phyloP scores from a whole-genome alignment of 1,140 invertebrate genomes.

The Drosophila punjabiensis region DNA sequence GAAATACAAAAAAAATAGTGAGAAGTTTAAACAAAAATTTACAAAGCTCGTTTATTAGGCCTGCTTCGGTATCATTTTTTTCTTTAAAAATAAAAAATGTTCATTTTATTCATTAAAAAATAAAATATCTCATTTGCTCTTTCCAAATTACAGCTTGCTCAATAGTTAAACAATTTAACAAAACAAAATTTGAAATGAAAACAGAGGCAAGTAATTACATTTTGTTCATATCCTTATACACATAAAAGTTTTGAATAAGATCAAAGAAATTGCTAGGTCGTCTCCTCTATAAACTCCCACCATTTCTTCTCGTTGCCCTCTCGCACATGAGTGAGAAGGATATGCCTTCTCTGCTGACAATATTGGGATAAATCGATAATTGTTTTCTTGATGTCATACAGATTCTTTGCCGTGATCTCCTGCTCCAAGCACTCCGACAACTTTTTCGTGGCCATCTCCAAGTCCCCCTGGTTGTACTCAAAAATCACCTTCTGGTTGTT shows the following conservation, averaged over 20 bases:
- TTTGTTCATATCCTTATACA: background rate
- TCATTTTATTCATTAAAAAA: no score
- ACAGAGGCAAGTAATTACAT: background rate
- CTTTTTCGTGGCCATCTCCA: constrained; percentile 98
- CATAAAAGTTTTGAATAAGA: background rate
- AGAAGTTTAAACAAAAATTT: no score
- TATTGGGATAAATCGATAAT: constrained; percentile 97
- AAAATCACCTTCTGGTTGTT: constrained; percentile 99
- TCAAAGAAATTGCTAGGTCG: background rate
- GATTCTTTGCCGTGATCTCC: constrained; percentile 98
- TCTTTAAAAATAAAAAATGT: no score
- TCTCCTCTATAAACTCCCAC: constrained; percentile 94
- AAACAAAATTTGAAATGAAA: background rate
- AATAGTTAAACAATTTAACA: background rate
- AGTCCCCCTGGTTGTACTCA: constrained; percentile 99
- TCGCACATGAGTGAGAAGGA: constrained; percentile 96
- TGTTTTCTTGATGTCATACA: constrained; percentile 98
- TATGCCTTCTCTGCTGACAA: constrained; percentile 97
- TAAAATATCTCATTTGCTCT: background rate
- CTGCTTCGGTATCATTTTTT: background rate
- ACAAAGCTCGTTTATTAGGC: background rate
- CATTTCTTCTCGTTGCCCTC: constrained; percentile 99
- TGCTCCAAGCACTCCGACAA: constrained; percentile 98
- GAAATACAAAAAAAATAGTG: no score
- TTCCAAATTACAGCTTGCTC: background rate